phyloP scores from a whole-genome alignment of 2,888 invertebrate species.

The Lomographa bimaculata region DNA sequence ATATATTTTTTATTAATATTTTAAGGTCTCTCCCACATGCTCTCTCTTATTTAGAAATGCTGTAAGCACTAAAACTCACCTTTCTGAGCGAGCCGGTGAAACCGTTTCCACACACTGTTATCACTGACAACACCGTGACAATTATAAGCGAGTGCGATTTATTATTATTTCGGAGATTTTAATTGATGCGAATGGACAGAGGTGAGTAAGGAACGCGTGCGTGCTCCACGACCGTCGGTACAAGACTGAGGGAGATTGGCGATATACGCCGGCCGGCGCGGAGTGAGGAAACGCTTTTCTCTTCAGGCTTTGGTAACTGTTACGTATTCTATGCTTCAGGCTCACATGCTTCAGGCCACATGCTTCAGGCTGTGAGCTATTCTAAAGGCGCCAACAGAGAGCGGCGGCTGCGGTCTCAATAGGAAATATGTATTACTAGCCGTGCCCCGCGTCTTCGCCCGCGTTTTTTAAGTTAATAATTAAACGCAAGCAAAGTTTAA shows the following conservation, averaged over 20 bases:
- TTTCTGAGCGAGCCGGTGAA: constrained; percentile 23
- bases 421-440: too few relatives aligned
- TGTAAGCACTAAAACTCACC: constrained; percentile 22
- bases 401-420: too few relatives aligned
- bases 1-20: too few relatives aligned
- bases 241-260: constrained; percentile 27
- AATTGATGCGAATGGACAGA: constrained; percentile 14
- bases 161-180: constrained; percentile 27
- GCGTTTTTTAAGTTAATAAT: too few relatives aligned
- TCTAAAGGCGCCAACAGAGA: too few relatives aligned
- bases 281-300: constrained; percentile 13
- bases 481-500: too few relatives aligned
- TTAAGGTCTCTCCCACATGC: too few relatives aligned
- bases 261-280: constrained; percentile 12
- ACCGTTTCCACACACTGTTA: constrained; percentile 25
- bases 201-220: constrained; percentile 19
- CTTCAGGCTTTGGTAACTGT: constrained; percentile 1
- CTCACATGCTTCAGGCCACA: constrained; percentile 1
- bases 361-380: constrained; percentile 7
- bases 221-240: constrained; percentile 16
- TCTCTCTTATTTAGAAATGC: too few relatives aligned
- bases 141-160: constrained; percentile 11
- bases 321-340: too few relatives aligned
- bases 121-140: constrained; percentile 25
- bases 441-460: too few relatives aligned